phyloP scores from a whole-genome alignment of 1,140 invertebrate species.

The Psilanteris sp. region DNA sequence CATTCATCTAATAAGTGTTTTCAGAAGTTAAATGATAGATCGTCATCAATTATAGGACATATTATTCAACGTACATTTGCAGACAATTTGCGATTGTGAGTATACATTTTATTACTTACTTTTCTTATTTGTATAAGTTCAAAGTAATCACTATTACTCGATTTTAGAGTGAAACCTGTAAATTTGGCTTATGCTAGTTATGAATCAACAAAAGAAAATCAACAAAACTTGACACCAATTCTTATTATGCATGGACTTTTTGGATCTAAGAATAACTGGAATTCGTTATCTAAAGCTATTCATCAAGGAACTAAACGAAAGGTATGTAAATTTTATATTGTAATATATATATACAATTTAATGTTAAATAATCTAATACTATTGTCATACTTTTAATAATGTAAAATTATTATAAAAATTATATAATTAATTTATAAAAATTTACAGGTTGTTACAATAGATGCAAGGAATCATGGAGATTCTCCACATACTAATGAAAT shows the following conservation, averaged over 20 bases:
- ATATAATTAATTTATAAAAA: conserved; percentile 5
- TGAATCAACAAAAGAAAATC: conserved; percentile 75
- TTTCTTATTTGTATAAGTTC: conserved; percentile 1
- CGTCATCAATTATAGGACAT: neutral
- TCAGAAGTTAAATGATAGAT: conserved; percentile 14
- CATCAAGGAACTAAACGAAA: conserved; percentile 83
- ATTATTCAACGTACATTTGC: conserved; percentile 14
- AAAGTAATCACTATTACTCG: no score
- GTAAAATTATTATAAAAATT: neutral
- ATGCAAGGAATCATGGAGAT: conserved; percentile 95
- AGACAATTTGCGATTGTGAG: conserved; percentile 15
- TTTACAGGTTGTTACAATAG: conserved; percentile 86
- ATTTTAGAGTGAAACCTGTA: conserved; percentile 71
- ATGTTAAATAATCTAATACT: no score
- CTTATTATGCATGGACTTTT: conserved; percentile 92
- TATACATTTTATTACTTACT: neutral
- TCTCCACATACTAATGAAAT: conserved; percentile 88
- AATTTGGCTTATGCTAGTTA: conserved; percentile 82
- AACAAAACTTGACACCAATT: conserved; percentile 81
- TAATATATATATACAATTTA: no score
- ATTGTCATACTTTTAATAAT: no score
- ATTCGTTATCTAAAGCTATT: conserved; percentile 87
- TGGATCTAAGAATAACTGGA: conserved; percentile 93
- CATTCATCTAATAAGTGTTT: conserved; percentile 20
- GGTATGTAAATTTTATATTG: conserved; percentile 71